Percentiles rank a stretch among this genome's conserved stretches.
These are phyloP conservation scores for Acholoe squamosa DNA, from an alignment of 2,888 invertebrate genomes.

Conservation along the genomic window DNA sequence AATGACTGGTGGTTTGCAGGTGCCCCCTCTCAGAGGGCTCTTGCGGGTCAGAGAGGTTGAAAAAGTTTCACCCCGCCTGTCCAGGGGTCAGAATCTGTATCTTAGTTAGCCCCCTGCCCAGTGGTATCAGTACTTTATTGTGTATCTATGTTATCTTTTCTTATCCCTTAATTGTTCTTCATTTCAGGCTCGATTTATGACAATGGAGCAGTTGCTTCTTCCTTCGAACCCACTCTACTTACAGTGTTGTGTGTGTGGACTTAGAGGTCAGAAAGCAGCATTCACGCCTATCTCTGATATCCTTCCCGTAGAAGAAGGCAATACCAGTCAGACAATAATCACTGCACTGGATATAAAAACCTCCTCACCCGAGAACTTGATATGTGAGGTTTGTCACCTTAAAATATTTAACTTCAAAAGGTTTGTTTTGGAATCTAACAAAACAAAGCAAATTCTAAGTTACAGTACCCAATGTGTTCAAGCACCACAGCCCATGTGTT, in stretches of 20 bases:
- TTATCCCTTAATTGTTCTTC: no score
- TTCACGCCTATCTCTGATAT: not conserved
- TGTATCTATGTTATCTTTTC: no score
- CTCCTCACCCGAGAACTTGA: not conserved
- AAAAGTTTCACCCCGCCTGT: no score
- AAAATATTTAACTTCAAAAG: slow-evolving; percentile 32
- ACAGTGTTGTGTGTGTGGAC: not conserved
- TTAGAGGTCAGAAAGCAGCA: not conserved
- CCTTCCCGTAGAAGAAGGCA: not conserved
- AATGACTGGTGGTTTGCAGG: no score
- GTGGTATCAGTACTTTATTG: no score
- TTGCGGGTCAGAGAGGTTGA: no score
- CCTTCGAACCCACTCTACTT: not conserved
- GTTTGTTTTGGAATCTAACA: not conserved
- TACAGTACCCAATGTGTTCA: not conserved
- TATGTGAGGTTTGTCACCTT: not conserved
- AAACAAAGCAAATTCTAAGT: not conserved
- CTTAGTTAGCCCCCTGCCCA: no score
- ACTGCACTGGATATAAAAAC: not conserved
- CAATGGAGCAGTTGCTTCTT: no score
- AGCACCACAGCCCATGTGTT: not conserved
- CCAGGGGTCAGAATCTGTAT: no score
- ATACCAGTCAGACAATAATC: not conserved
- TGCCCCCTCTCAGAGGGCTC: no score
- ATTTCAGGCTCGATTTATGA: no score